A percentile compares a stretch with the other conserved stretches of the same genome.
These are phyloP conservation scores for Equus quagga DNA, from an alignment of 2,113 vertebrate species.

Conservation along the genomic window DNA sequence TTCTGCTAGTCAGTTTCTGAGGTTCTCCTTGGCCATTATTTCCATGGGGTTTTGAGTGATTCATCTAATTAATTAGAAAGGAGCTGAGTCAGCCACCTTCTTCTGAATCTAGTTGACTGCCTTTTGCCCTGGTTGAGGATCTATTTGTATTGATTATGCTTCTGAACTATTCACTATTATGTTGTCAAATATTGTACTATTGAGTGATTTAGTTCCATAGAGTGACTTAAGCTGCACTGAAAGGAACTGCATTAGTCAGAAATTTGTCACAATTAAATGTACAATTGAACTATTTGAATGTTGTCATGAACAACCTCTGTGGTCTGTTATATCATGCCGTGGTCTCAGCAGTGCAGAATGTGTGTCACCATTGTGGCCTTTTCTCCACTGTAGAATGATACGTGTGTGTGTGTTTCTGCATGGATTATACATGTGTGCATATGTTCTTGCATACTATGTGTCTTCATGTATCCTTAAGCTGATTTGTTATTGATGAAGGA, in stretches of 20 bases:
- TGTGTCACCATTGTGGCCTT: not conserved
- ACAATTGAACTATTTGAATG: slow-evolving; percentile 43
- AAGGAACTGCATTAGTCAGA: not conserved
- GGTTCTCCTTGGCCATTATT: slow-evolving; percentile 18
- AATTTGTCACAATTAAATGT: slow-evolving; percentile 51
- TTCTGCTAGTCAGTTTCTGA: not conserved
- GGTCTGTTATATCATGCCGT: not conserved
- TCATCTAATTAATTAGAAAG: slow-evolving; percentile 72
- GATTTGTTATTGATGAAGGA: not conserved
- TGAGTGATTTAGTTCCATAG: slow-evolving; percentile 47
- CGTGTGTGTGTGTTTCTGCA: not conserved
- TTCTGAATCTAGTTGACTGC: slow-evolving; percentile 46
- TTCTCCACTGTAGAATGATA: not conserved
- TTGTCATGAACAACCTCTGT: not conserved
- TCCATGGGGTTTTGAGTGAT: not conserved
- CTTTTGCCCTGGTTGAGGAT: slow-evolving; percentile 39
- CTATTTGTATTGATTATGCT: slow-evolving; percentile 76
- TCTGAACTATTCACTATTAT: slow-evolving; percentile 48
- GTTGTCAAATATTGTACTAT: slow-evolving; percentile 62
- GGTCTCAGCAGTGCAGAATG: not conserved
- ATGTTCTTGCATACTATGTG: not conserved
- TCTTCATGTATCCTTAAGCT: not conserved
- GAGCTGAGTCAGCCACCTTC: slow-evolving; percentile 12
- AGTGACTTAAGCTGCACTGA: slow-evolving; percentile 29
- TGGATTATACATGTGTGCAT: not conserved